phyloP scores from a whole-genome alignment of 2,797 vertebrate species.

The Crax fasciolata region DNA sequence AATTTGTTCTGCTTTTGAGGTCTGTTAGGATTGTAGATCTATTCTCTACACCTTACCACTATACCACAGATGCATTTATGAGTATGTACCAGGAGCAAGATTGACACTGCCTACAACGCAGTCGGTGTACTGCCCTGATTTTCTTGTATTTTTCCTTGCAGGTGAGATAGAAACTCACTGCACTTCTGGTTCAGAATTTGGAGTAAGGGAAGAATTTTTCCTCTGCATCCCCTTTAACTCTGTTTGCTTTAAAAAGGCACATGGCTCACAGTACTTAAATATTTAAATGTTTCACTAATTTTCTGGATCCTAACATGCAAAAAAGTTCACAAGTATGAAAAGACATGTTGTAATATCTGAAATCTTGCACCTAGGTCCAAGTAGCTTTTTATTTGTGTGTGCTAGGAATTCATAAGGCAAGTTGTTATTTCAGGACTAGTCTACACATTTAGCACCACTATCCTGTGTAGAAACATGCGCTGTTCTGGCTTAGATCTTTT shows the following conservation, averaged over 20 bases:
- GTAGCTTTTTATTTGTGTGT: background rate
- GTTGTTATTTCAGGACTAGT: background rate
- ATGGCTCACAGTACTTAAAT: slow-evolving; percentile 36
- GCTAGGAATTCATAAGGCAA: background rate
- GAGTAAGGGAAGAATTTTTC: background rate
- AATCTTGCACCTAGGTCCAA: background rate
- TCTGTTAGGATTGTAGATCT: background rate
- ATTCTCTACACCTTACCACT: background rate
- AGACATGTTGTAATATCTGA: background rate
- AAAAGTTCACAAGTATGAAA: background rate
- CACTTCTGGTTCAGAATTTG: background rate
- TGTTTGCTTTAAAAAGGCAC: background rate
- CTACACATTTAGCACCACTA: background rate
- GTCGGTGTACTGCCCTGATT: background rate
- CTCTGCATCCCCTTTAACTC: background rate
- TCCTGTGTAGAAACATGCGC: background rate
- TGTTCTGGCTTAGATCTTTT: accelerated
- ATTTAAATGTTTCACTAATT: slow-evolving; percentile 39
- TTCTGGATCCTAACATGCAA: background rate
- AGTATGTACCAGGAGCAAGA: background rate
- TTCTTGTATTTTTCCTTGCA: background rate
- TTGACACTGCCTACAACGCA: background rate
- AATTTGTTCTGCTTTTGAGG: background rate
- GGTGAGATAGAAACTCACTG: background rate
- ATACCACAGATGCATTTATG: background rate